These are phyloP conservation scores for Enteromius afrohamiltoni DNA, from an alignment of 2,797 vertebrate genomes.

Conservation along the genomic window DNA sequence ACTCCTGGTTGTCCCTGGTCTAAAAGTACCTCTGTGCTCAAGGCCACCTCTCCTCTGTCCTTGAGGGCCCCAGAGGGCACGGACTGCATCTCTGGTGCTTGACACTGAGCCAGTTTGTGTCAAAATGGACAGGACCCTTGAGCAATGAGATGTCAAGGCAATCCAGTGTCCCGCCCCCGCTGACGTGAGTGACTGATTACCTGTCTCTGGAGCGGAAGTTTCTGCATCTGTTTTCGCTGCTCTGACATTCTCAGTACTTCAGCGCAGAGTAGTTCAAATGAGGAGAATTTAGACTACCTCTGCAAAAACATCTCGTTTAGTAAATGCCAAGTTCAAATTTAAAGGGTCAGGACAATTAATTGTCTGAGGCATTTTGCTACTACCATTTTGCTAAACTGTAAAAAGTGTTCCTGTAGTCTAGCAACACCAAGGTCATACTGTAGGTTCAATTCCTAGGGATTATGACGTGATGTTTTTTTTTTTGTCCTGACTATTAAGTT, in stretches of 20 bases:
- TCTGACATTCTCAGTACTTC: slow-evolving; percentile 1
- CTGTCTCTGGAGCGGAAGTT: slow-evolving; percentile 16
- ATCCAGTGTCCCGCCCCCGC: slow-evolving; percentile 14
- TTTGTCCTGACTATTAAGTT: neutral
- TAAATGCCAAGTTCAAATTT: slow-evolving; percentile 36
- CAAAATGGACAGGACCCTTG: slow-evolving; percentile 16
- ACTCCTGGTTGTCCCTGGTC: slow-evolving; percentile 37
- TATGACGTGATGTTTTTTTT: neutral
- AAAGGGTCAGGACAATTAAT: slow-evolving; percentile 19
- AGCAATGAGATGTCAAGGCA: slow-evolving; percentile 39
- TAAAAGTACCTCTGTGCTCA: slow-evolving; percentile 21
- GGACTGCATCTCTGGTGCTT: neutral
- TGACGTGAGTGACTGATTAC: slow-evolving; percentile 43
- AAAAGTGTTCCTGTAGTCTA: neutral
- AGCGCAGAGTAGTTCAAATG: neutral
- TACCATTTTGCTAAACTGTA: neutral
- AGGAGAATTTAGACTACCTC: neutral
- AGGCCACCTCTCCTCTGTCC: slow-evolving; percentile 40
- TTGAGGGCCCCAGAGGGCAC: slow-evolving; percentile 12
- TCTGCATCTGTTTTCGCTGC: slow-evolving; percentile 30
- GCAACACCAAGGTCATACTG: neutral
- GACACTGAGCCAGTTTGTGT: slow-evolving; percentile 22
- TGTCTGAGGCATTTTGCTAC: neutral
- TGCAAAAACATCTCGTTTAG: slow-evolving; percentile 29
- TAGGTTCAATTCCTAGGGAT: neutral